phyloP scores from a whole-genome alignment of 2,113 vertebrate genomes.

The Scopus umbretta region DNA sequence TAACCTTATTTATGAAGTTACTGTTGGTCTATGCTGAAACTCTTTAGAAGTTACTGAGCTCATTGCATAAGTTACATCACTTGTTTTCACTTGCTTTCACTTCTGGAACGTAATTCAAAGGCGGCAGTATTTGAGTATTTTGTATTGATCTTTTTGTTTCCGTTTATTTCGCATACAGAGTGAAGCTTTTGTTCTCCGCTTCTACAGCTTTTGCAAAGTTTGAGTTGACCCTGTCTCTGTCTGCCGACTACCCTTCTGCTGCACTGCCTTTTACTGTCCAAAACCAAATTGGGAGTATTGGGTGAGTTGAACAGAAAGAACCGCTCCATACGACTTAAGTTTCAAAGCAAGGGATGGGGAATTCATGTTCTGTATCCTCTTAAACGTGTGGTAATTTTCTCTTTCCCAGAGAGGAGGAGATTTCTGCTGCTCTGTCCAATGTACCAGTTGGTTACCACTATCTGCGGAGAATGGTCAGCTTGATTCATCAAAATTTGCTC shows the following conservation, averaged over 20 bases:
- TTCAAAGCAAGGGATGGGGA: background rate
- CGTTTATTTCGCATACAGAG: conserved; percentile 23
- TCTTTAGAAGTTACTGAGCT: background rate
- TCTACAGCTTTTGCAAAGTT: conserved; percentile 70
- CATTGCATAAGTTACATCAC: background rate
- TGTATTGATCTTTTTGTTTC: background rate
- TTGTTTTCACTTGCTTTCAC: background rate
- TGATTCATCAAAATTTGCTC: conserved; percentile 61
- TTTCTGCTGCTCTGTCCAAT: conserved; percentile 58
- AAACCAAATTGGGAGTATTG: conserved; percentile 57
- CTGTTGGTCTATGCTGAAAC: background rate
- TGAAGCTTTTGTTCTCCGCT: conserved; percentile 75
- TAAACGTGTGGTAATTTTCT: background rate
- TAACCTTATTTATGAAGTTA: background rate
- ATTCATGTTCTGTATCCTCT: rapidly evolving
- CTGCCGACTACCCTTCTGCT: conserved; percentile 62
- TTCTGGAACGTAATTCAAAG: background rate
- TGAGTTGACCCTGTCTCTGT: conserved; percentile 66
- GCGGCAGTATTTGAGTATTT: background rate
- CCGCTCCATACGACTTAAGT: background rate
- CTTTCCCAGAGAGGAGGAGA: conserved; percentile 64
- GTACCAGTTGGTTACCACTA: conserved; percentile 68
- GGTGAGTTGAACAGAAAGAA: conserved; percentile 63
- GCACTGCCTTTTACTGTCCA: conserved; percentile 60
- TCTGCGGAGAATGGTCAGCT: conserved; percentile 66